Evolutionary conservation across 2,797 vertebrate species (phyloP).

Genomic region (Hippopotamyrus pictus): DNA sequence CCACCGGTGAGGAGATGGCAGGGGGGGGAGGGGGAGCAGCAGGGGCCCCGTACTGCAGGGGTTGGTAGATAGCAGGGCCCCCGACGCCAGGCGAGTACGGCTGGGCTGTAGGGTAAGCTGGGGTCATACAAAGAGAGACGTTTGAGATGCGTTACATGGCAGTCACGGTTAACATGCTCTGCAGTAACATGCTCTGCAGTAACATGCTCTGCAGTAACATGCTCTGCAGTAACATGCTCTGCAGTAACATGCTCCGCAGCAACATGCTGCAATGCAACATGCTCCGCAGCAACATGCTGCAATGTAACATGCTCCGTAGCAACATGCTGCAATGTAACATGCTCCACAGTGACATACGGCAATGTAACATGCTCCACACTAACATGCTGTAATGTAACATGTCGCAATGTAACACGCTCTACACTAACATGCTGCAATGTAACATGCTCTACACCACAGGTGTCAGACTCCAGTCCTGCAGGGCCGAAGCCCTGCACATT

Average conservation of each 20-base stretch:
- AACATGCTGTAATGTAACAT: neutral
- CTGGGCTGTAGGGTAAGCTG: conserved; percentile 77
- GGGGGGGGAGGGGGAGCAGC: conserved; percentile 46
- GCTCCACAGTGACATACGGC: neutral
- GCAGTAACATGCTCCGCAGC: neutral
- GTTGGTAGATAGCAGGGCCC: conserved; percentile 75
- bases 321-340: neutral
- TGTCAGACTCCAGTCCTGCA: too few relatives aligned
- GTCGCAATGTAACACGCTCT: neutral
- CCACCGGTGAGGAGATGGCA: conserved; percentile 47
- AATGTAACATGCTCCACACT: neutral
- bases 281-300: neutral
- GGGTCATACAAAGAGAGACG: conserved; percentile 46
- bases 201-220: neutral
- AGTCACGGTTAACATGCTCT: neutral
- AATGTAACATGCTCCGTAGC: neutral
- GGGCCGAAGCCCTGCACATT: too few relatives aligned
- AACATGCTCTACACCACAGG: too few relatives aligned
- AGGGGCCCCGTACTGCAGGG: conserved; percentile 66
- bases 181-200: neutral
- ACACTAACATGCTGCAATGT: neutral
- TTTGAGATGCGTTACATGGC: conserved; percentile 29
- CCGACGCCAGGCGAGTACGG: conserved; percentile 77
- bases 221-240: neutral
- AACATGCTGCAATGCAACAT: neutral